phyloP scores from a whole-genome alignment of 2,888 invertebrate species.

The Dendrolimus pini region DNA sequence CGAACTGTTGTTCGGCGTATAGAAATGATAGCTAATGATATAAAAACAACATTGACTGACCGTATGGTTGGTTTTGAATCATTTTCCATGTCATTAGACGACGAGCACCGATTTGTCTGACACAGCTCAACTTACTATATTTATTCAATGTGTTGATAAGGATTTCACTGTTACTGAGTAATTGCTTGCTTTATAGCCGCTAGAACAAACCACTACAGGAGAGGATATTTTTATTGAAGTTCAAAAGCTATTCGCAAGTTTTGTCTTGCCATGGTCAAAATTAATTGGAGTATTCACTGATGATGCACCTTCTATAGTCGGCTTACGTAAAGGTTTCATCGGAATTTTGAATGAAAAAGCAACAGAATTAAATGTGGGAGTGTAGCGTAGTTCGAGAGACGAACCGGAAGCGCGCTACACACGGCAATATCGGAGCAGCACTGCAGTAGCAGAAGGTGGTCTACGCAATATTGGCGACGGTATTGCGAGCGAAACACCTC shows the following conservation, averaged over 20 bases:
- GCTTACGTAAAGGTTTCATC: slow-evolving; percentile 5
- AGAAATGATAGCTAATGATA: slow-evolving; percentile 3
- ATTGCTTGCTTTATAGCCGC: slow-evolving; percentile 3
- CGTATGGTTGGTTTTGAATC: slow-evolving; percentile 4
- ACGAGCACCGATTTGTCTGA: slow-evolving; percentile 18
- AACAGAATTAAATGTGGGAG: too few species aligned
- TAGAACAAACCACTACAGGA: slow-evolving; percentile 1
- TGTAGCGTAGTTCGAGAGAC: too few species aligned
- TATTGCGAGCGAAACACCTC: too few species aligned
- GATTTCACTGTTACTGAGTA: too few species aligned
- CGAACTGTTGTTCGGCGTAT: neutral
- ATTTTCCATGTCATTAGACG: slow-evolving; percentile 17
- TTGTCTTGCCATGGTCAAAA: slow-evolving; percentile 6
- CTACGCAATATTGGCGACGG: too few species aligned
- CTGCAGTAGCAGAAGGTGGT: too few species aligned
- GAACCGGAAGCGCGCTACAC: too few species aligned
- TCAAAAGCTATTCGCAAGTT: slow-evolving; percentile 2
- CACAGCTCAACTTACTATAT: slow-evolving; percentile 16
- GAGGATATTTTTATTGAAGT: neutral
- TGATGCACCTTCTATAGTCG: slow-evolving; percentile 6
- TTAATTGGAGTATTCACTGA: neutral
- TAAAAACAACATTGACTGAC: slow-evolving; percentile 5
- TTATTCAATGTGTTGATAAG: slow-evolving; percentile 9
- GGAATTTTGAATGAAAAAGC: slow-evolving; percentile 1
- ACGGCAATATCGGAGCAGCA: too few species aligned